Conservation (phyloP, 2,113 vertebrate species). For the Dryoscopus gambensis region DNA sequence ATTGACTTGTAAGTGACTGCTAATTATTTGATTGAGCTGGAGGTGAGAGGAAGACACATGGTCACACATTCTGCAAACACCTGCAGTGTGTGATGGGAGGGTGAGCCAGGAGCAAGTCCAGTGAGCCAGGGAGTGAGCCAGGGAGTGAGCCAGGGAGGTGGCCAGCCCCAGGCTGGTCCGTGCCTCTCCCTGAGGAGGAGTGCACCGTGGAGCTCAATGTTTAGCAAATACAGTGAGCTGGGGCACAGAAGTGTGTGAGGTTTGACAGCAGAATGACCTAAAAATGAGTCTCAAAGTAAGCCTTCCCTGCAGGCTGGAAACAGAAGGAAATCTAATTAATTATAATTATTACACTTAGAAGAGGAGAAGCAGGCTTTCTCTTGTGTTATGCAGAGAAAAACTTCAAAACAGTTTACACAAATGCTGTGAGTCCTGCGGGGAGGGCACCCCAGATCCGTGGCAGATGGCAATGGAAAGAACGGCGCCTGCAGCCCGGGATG, state of each 20-base stretch:
- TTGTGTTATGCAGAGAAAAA: not conserved
- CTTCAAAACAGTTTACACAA: slow-evolving; percentile 64
- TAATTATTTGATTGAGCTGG: not conserved
- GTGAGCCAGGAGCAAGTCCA: not conserved
- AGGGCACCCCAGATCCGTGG: slow-evolving; percentile 45
- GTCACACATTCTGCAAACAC: not conserved
- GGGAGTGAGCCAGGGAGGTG: not conserved
- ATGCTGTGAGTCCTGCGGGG: slow-evolving; percentile 38
- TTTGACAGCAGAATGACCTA: slow-evolving; percentile 15
- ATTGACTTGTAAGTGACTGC: not conserved
- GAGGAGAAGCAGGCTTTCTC: slow-evolving; percentile 44
- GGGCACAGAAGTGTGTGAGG: not conserved
- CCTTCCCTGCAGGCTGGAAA: not conserved
- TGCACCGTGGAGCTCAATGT: not conserved
- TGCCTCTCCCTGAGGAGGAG: not conserved
- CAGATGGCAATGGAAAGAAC: slow-evolving; percentile 71
- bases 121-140: too few species aligned
- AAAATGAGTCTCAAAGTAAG: not conserved
- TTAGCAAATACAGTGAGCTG: slow-evolving; percentile 26
- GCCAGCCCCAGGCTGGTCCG: not conserved
- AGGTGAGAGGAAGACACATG: not conserved
- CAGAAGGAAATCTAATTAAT: slow-evolving; percentile 59
- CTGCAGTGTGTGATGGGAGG: not conserved
- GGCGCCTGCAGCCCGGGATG: slow-evolving; percentile 42
- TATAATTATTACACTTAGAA: slow-evolving; percentile 66